These are phyloP conservation scores for Tamandua tetradactyla DNA, from an alignment of 2,797 vertebrate genomes.

Conservation along the genomic window DNA sequence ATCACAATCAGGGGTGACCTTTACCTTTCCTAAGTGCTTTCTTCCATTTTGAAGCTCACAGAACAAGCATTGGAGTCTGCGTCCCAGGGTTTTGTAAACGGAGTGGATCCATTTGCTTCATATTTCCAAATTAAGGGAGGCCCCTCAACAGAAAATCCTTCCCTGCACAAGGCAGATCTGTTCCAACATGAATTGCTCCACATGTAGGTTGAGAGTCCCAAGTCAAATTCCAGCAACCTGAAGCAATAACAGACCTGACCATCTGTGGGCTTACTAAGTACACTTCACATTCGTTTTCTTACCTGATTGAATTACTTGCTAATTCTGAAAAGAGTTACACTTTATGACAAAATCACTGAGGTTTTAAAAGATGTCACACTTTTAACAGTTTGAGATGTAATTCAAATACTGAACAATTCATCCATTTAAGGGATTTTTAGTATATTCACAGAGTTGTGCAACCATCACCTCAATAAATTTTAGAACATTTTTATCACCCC, in stretches of 20 bases:
- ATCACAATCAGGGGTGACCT: neutral
- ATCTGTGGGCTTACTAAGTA: neutral
- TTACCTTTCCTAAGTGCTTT: neutral
- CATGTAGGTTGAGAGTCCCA: neutral
- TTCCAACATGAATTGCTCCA: accelerated
- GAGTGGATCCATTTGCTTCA: neutral
- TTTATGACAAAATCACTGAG: neutral
- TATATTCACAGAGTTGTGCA: too few relatives aligned
- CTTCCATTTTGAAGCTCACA: neutral
- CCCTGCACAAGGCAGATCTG: neutral
- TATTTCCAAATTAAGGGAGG: neutral
- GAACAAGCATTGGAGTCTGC: neutral
- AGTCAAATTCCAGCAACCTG: neutral
- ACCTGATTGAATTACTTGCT: neutral
- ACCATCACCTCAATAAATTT: too few relatives aligned
- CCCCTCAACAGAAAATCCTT: neutral
- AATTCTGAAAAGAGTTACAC: too few relatives aligned
- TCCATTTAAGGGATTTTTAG: too few relatives aligned
- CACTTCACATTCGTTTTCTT: neutral
- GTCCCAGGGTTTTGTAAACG: too few relatives aligned
- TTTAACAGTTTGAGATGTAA: too few relatives aligned
- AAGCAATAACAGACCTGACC: neutral
- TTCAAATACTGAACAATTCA: too few relatives aligned
- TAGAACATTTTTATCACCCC: too few relatives aligned
- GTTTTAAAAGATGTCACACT: neutral